Percentiles rank a stretch among this genome's conserved stretches.
Conservation (phyloP, 35 echinoderm and acorn worm species). For the Holothuria glaberrima region DNA sequence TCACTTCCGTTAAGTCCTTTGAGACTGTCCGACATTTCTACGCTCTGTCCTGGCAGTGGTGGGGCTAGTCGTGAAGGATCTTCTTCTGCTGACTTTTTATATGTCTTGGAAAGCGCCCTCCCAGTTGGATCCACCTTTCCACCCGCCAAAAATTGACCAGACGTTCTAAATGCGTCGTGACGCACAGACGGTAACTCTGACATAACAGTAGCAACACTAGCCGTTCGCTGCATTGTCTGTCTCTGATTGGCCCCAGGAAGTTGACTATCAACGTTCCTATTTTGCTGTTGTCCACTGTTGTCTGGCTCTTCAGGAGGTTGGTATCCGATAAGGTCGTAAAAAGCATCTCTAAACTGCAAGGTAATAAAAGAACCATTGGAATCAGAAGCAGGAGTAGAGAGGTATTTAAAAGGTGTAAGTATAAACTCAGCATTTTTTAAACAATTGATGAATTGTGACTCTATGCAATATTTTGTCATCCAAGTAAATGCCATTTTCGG, state of each 20-base stretch:
- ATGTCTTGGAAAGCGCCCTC: slow-evolving; percentile 27
- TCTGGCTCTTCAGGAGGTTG: slow-evolving; percentile 8
- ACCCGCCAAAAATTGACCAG: slow-evolving; percentile 25
- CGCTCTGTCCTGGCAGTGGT: slow-evolving; percentile 21
- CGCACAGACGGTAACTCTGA: slow-evolving; percentile 30
- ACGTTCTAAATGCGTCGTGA: slow-evolving; percentile 2
- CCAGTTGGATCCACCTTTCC: slow-evolving; percentile 17
- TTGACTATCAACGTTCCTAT: neutral
- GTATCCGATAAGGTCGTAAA: slow-evolving; percentile 36
- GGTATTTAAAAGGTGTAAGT: too few species aligned
- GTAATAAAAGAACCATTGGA: neutral
- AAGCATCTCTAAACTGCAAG: slow-evolving; percentile 44
- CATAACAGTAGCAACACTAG: slow-evolving; percentile 37
- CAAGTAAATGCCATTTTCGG: too few species aligned
- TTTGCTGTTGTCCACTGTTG: neutral
- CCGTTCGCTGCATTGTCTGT: neutral
- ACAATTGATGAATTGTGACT: too few species aligned
- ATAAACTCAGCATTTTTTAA: too few species aligned
- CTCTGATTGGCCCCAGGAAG: neutral
- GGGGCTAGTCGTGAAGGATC: neutral
- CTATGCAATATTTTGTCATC: too few species aligned
- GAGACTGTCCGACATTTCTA: slow-evolving; percentile 24
- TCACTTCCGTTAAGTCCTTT: slow-evolving; percentile 1
- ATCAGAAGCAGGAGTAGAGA: too few species aligned
- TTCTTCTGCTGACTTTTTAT: slow-evolving; percentile 14